Evolutionary conservation across 2,888 invertebrate species (phyloP).

Genomic region (Calephelis perditalis): DNA sequence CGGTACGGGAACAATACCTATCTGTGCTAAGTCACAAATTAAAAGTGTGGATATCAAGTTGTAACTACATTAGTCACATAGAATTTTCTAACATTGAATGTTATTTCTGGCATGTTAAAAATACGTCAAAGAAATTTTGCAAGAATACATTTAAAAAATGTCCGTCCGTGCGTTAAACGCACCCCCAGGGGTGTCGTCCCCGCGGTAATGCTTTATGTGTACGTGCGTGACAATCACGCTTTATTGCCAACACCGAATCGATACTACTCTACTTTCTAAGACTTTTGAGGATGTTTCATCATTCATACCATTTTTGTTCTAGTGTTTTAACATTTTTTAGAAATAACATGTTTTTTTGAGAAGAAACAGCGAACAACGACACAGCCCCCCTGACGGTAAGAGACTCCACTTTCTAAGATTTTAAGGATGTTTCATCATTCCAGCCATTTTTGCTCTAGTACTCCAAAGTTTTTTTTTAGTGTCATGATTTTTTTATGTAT

Average conservation of each 20-base stretch:
- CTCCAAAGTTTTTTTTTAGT: no score
- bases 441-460: no score
- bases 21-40: no score
- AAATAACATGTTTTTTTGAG: no score
- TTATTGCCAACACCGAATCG: slow-evolving; percentile 64
- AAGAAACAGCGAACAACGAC: no score
- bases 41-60: no score
- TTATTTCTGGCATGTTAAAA: slow-evolving; percentile 7
- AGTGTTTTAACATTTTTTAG: no score
- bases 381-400: no score
- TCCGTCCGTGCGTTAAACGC: slow-evolving; percentile 53
- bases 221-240: slow-evolving; percentile 76
- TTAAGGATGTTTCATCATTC: neutral
- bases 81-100: neutral
- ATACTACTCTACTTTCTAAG: slow-evolving; percentile 23
- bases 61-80: no score
- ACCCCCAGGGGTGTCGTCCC: slow-evolving; percentile 18
- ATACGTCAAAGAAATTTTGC: slow-evolving; percentile 7
- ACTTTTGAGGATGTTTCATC: neutral
- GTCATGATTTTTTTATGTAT: no score
- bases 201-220: slow-evolving; percentile 37
- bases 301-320: no score
- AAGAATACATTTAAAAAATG: slow-evolving; percentile 52
- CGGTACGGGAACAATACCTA: no score
- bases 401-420: neutral